Conservation (phyloP, 2,113 vertebrate species). For the Nibea albiflora region DNA sequence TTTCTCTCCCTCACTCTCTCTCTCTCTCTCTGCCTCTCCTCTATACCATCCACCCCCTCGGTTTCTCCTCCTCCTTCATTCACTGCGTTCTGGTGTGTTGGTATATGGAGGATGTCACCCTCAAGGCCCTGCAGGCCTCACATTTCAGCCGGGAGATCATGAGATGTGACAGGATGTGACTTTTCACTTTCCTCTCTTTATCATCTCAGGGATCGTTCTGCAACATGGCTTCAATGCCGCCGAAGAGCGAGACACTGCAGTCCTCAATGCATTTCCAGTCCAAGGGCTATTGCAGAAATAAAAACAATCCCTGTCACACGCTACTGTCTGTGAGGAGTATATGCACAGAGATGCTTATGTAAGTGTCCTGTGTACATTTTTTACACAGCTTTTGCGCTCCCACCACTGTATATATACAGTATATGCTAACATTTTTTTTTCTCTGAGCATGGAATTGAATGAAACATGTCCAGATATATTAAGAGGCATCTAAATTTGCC, state of each 20-base stretch:
- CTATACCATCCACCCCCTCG: constrained; percentile 22
- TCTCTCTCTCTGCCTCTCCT: constrained; percentile 20
- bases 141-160: constrained; percentile 80
- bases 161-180: constrained; percentile 81
- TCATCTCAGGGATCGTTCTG: constrained; percentile 77
- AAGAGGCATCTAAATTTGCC: background rate
- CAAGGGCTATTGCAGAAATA: constrained; percentile 26
- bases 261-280: constrained; percentile 41
- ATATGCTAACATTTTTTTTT: too few species aligned
- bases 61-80: constrained; percentile 48
- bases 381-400: background rate
- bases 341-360: constrained; percentile 5
- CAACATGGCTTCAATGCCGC: constrained; percentile 63
- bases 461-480: background rate
- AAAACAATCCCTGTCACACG: constrained; percentile 55
- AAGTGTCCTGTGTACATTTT: constrained; percentile 4
- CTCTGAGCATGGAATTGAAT: too few species aligned
- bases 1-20: constrained; percentile 19
- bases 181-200: constrained; percentile 84
- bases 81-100: constrained; percentile 58
- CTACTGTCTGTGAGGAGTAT: constrained; percentile 19
- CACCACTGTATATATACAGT: too few species aligned
- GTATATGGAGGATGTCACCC: constrained; percentile 80
- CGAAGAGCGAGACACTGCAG: constrained; percentile 56
- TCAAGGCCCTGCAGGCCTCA: constrained; percentile 77